phyloP scores from a whole-genome alignment of 2,888 invertebrate species.

The Gymnoscelis rufifasciata region DNA sequence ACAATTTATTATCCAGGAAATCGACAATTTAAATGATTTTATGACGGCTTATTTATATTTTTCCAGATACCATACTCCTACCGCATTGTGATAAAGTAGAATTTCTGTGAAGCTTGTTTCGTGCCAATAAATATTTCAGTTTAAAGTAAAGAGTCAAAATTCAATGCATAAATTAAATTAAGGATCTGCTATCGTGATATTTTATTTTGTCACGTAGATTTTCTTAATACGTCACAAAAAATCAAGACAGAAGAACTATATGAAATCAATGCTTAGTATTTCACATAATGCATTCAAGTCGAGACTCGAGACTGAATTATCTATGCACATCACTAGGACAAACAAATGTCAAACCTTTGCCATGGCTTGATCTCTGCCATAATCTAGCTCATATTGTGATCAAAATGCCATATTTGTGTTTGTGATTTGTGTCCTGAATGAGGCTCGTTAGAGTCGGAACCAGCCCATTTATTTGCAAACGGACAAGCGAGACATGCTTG shows the following conservation, averaged over 20 bases:
- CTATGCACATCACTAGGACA: slow-evolving; percentile 19
- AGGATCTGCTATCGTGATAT: not conserved
- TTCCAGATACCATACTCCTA: slow-evolving; percentile 1
- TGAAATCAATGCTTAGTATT: too few species aligned
- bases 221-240: too few species aligned
- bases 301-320: slow-evolving; percentile 8
- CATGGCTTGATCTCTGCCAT: slow-evolving; percentile 35
- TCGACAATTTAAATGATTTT: not conserved
- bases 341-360: slow-evolving; percentile 29
- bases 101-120: too few species aligned
- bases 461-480: slow-evolving; percentile 50
- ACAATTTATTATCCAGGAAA: slow-evolving; percentile 13
- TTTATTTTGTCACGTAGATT: not conserved
- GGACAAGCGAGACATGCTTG: slow-evolving; percentile 49
- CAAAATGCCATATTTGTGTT: slow-evolving; percentile 17
- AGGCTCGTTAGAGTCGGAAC: slow-evolving; percentile 60
- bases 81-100: too few species aligned
- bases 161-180: not conserved
- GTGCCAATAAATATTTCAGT: too few species aligned
- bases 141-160: too few species aligned
- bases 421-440: slow-evolving; percentile 42
- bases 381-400: slow-evolving; percentile 48
- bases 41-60: not conserved
- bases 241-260: too few species aligned
- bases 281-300: too few species aligned